phyloP scores from a whole-genome alignment of 2,888 invertebrate genomes.

The Pimpla rufipes region DNA sequence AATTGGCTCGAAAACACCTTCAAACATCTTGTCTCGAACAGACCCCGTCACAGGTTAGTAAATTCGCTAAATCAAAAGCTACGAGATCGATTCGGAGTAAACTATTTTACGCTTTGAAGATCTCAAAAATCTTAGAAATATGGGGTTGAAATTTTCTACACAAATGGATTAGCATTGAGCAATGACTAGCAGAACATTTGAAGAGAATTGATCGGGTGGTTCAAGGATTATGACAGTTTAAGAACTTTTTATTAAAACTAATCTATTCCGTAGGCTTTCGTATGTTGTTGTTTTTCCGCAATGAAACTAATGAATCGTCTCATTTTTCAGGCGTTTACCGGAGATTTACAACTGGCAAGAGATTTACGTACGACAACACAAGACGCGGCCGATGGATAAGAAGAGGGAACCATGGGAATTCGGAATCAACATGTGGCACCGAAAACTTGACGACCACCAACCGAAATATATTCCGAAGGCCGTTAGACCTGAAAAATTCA shows the following conservation, averaged over 20 bases:
- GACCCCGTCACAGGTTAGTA: conserved; percentile 87
- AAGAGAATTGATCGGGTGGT: too few species aligned
- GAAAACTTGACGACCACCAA: conserved; percentile 89
- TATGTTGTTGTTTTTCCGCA: not conserved
- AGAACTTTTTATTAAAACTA: too few species aligned
- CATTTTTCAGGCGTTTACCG: conserved; percentile 85
- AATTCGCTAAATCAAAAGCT: conserved; percentile 23
- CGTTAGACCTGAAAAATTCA: conserved; percentile 87
- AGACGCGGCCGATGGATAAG: conserved; percentile 90
- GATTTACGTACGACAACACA: conserved; percentile 91
- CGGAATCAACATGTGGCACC: conserved; percentile 88
- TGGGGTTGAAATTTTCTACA: too few species aligned
- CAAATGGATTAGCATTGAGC: too few species aligned
- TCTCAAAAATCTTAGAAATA: too few species aligned
- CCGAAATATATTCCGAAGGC: conserved; percentile 90
- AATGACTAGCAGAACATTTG: too few species aligned
- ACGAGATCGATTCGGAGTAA: not conserved
- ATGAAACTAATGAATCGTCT: conserved; percentile 1
- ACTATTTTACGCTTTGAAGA: too few species aligned
- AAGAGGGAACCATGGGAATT: conserved; percentile 91
- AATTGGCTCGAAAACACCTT: conserved; percentile 90
- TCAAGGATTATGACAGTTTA: too few species aligned
- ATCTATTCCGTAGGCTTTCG: too few species aligned
- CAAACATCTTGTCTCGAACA: conserved; percentile 90
- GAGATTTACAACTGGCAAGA: conserved; percentile 94